phyloP scores from a whole-genome alignment of 2,888 invertebrate species.

The Stenotaenia linearis region DNA sequence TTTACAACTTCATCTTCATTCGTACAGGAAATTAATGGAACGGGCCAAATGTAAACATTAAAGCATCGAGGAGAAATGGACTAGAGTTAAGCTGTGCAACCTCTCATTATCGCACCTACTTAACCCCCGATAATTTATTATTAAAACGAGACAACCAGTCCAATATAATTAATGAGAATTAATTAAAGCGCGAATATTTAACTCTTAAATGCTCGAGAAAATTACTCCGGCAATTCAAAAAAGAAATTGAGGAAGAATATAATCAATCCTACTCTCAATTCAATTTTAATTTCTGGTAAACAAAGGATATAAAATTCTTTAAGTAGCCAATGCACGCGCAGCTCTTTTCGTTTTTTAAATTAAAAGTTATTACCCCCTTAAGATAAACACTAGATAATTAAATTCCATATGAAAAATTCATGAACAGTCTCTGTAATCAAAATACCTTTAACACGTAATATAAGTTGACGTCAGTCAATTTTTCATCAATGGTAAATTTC shows the following conservation, averaged over 20 bases:
- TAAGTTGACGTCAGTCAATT: not conserved
- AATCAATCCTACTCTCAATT: not conserved
- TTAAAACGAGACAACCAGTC: conserved; percentile 12
- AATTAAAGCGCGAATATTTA: not conserved
- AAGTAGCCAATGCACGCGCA: too few relatives aligned
- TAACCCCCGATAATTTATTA: conserved; percentile 9
- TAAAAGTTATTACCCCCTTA: not conserved
- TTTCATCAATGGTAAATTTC: not conserved
- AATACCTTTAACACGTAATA: not conserved
- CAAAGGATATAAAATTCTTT: too few relatives aligned
- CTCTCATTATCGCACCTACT: conserved; percentile 10
- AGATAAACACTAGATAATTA: not conserved
- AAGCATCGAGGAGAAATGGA: not conserved
- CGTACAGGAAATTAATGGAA: not conserved
- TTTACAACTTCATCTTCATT: not conserved
- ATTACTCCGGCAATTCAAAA: too few relatives aligned
- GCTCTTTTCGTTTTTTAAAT: too few relatives aligned
- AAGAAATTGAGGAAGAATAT: not conserved
- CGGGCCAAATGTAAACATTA: not conserved
- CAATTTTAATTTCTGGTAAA: too few relatives aligned
- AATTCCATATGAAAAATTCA: not conserved
- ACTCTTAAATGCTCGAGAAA: not conserved
- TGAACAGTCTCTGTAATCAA: not conserved
- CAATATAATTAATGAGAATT: not conserved
- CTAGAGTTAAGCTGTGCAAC: conserved; percentile 7